Base-by-base conservation (phyloP, 2,113 vertebrate genomes). In the Notarius lentiginosus region DNA sequence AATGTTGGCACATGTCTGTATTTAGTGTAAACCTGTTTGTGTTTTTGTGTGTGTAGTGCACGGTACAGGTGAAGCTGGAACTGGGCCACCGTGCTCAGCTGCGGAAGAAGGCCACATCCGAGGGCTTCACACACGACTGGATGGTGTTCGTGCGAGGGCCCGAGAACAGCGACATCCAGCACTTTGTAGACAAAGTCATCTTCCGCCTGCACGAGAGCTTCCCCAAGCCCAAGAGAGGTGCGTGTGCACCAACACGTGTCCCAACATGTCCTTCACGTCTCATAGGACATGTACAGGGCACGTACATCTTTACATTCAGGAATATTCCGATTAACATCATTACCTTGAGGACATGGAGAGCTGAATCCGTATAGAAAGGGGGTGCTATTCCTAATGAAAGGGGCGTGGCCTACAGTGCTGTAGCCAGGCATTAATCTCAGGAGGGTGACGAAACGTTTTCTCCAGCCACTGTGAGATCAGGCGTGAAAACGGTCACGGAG, bases 81-180 rank as follows among this genome's bases (percentile, higher is more conserved):
- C 94, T 99, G 93, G 98, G 98, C 75, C 98, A 99, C 91, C 95
- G 98, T 5, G 98, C 98, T 90, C 98, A 98, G 88, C 95, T 99
- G 76, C 94, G 98, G 90, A 99, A 99, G 94, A 99, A 99, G 91
- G 97, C 97, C 56, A 99, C 98, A 47, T 97, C 97, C 0, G 98
- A 99, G 72, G 98, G 98, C 14, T 99, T 99, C 92, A 99, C 98
- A 81, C 98, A 99, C 1, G 98, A 99, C 95, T 99, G 98, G 98
- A 99, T 99, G 98, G 98, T 99, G 91, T 99, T 99, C 49, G 98
- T 99, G 58, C 96, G 98, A 0, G 98, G 98, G 79, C 98, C 98
- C 0, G 98, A 99, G 93, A 97, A 97, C 34, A 97, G 96, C 6
- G 97, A 99, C 92, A 99, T 99, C 92, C 98, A 99, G 95, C 98